Evolutionary conservation across 2,797 vertebrate genomes (phyloP), one percentile per base, ranked within the genome.

Genomic region (Neostethus bicornis): DNA sequence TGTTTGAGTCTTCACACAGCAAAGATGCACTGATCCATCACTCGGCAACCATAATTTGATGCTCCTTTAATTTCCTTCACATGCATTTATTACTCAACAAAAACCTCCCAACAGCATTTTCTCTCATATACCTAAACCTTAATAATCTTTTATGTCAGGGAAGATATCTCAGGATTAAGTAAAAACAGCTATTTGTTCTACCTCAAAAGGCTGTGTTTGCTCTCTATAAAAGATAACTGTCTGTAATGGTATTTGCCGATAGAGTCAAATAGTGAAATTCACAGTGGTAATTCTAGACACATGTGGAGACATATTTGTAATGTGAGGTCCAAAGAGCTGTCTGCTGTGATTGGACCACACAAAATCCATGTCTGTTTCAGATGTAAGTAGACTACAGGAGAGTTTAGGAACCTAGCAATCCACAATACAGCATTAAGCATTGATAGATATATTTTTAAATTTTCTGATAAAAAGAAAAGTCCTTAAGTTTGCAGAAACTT

Each of bases 261-360:
- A 34, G 14, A 34, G 14, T 34, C 32, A 34, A 34, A 2, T n/a
- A n/a, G 32, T 34, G 32, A 34, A 34, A 32, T n/a, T 12, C 14
- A 34, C 34, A n/a, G 34, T 34, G 32, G 32, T n/a, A 34, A 34
- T 32, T n/a, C 12, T 11, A n/a, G 32, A 34, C 32, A n/a, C 14
- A 34, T 34, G 34, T 34, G 32, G 32, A 34, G 32, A 34, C 32
- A n/a, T 34, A 34, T 34, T 34, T 34, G 12, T 34, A 34, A 34
- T n/a, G n/a, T 32, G 34, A 32, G 13, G 14, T 14, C 5, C 7
- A 34, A 34, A n/a, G 14, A n/a, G 6, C 32, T n/a, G 12, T 34
- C 32, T 34, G 35, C 16, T 38, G 16, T 38, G 16, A 38, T 38
- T 19, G 35, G 16, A 38, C 16, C 35, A 38, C n/a, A 9, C 16